Evolutionary conservation across 1,140 invertebrate genomes (phyloP).

Genomic region (Tetramorium alpestre): DNA sequence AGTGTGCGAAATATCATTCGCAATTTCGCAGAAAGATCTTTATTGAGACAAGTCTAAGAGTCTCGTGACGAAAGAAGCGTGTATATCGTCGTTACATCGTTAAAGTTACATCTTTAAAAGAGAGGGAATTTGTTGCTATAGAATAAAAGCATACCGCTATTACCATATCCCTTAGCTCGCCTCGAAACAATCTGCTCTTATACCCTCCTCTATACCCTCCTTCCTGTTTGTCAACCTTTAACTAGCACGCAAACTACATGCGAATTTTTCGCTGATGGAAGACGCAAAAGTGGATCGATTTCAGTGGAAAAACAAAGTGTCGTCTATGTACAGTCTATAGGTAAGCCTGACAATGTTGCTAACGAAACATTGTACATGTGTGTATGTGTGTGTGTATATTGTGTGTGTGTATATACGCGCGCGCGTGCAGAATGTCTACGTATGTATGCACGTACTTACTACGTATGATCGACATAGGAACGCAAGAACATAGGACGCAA

Average conservation of each 20-base stretch:
- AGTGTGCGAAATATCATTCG: too few species aligned
- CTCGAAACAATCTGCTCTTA: neutral
- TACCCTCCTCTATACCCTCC: neutral
- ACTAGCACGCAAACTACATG: slow-evolving; percentile 7
- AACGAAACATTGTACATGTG: slow-evolving; percentile 16
- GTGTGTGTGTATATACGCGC: neutral
- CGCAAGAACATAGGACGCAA: neutral
- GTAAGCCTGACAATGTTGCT: slow-evolving; percentile 35
- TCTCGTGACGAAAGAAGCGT: too few species aligned
- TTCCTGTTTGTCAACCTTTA: slow-evolving; percentile 26
- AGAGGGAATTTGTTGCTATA: too few species aligned
- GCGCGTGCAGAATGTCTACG: neutral
- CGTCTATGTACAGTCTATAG: slow-evolving; percentile 29
- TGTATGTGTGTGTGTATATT: neutral
- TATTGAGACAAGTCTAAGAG: too few species aligned
- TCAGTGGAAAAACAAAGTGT: slow-evolving; percentile 13
- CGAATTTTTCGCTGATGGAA: slow-evolving; percentile 21
- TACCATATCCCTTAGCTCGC: neutral
- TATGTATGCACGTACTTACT: neutral
- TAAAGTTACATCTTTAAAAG: too few species aligned
- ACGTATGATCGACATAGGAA: neutral
- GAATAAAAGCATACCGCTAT: neutral
- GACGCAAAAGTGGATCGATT: slow-evolving; percentile 36
- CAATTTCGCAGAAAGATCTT: too few species aligned
- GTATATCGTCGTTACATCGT: too few species aligned